Evolutionary conservation across 2,113 vertebrate species (phyloP).

Genomic region (Leucoraja erinaceus): DNA sequence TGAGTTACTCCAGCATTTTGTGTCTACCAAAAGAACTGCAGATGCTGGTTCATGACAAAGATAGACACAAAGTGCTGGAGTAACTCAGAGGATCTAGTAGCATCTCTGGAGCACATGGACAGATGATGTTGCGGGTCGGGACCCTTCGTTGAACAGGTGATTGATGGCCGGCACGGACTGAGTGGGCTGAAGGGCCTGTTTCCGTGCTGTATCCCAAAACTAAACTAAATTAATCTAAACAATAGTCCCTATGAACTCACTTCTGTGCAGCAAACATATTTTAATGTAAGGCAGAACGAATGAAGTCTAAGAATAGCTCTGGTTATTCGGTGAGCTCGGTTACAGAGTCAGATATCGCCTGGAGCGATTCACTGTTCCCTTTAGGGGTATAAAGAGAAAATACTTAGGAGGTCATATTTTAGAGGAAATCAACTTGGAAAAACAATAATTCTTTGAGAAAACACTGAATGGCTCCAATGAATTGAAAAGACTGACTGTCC

Average conservation of each 20-base stretch:
- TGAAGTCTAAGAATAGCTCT: neutral
- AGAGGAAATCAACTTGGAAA: neutral
- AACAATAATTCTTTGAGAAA: neutral
- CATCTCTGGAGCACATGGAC: too few species aligned
- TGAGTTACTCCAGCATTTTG: too few species aligned
- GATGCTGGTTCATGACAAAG: too few species aligned
- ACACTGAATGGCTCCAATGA: neutral
- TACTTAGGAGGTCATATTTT: neutral
- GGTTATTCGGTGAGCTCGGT: neutral
- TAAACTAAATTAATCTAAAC: too few species aligned
- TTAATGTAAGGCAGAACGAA: neutral
- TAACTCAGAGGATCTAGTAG: too few species aligned
- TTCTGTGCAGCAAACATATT: neutral
- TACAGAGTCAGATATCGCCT: neutral
- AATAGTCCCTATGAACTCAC: neutral
- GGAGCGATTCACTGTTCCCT: neutral
- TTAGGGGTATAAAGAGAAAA: neutral
- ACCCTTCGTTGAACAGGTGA: too few species aligned
- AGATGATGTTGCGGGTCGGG: too few species aligned
- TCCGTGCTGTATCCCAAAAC: too few species aligned
- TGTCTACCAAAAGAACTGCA: too few species aligned
- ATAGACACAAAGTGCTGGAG: too few species aligned
- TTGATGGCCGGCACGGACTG: too few species aligned
- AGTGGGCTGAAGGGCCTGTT: too few species aligned
- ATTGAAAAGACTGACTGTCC: constrained; percentile 5